Percentiles rank a stretch among this genome's conserved stretches.
Evolutionary conservation across 2,797 vertebrate species (phyloP).

Genomic region (Emydoidea blandingii): DNA sequence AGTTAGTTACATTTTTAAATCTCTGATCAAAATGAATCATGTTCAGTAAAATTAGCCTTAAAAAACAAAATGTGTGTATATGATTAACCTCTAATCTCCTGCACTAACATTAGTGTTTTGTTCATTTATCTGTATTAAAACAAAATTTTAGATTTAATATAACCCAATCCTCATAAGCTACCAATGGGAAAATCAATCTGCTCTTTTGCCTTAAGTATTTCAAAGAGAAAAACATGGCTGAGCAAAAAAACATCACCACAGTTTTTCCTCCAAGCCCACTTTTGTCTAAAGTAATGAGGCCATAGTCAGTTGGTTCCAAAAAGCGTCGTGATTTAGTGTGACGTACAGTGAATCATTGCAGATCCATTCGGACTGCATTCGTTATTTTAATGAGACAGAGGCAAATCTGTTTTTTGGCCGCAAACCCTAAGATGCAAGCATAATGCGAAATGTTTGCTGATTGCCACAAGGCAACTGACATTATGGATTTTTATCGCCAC

Average conservation of each 20-base stretch:
- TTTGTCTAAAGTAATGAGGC: conserved; percentile 89
- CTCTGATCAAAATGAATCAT: neutral
- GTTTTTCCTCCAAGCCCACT: conserved; percentile 83
- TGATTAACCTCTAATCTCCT: neutral
- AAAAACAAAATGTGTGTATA: conserved; percentile 7
- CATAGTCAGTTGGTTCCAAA: conserved; percentile 85
- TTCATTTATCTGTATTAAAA: neutral
- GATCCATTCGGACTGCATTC: conserved; percentile 77
- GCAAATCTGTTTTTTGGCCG: conserved; percentile 75
- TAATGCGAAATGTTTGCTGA: conserved; percentile 78
- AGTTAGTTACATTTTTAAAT: neutral
- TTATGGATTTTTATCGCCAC: conserved; percentile 77
- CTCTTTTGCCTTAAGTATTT: conserved; percentile 48
- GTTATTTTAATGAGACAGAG: conserved; percentile 84
- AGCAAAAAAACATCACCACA: conserved; percentile 54
- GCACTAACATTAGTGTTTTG: accelerated
- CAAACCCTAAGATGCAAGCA: conserved; percentile 80
- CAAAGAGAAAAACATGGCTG: conserved; percentile 23
- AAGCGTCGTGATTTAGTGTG: conserved; percentile 88
- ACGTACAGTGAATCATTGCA: conserved; percentile 82
- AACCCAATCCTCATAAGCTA: neutral
- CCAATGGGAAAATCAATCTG: neutral
- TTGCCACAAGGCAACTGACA: conserved; percentile 89
- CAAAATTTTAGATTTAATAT: accelerated
- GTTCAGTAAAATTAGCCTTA: neutral